These are phyloP conservation scores for Rousettus leschenaultii DNA, from an alignment of 2,113 vertebrate species.

Conservation along the genomic window DNA sequence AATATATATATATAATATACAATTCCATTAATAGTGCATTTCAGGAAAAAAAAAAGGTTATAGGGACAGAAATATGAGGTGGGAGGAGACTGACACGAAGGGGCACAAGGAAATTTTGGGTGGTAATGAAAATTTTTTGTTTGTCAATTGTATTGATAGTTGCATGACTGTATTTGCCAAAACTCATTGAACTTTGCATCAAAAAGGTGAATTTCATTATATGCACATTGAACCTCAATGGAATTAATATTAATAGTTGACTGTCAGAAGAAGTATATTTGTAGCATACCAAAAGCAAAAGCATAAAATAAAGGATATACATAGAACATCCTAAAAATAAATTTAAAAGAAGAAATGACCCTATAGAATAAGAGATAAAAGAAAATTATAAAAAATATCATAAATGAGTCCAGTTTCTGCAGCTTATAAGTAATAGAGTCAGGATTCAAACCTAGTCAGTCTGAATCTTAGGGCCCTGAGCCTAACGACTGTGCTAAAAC, in stretches of 20 bases:
- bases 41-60: background rate
- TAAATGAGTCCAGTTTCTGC: background rate
- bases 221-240: background rate
- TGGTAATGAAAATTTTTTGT: background rate
- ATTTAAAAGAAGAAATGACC: background rate
- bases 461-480: background rate
- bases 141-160: fast-evolving
- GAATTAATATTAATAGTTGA: background rate
- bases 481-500: background rate
- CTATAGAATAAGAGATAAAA: background rate
- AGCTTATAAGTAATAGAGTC: background rate
- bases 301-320: background rate
- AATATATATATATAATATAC: background rate
- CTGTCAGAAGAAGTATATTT: background rate
- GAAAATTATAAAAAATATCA: background rate
- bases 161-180: background rate
- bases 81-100: background rate
- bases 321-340: background rate
- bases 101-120: background rate
- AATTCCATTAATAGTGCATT: background rate
- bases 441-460: background rate
- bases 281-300: background rate
- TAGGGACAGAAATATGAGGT: background rate
- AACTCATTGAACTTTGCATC: background rate
- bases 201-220: background rate